Conservation (phyloP, 2,888 invertebrate species). For the Drosophila colorata region DNA sequence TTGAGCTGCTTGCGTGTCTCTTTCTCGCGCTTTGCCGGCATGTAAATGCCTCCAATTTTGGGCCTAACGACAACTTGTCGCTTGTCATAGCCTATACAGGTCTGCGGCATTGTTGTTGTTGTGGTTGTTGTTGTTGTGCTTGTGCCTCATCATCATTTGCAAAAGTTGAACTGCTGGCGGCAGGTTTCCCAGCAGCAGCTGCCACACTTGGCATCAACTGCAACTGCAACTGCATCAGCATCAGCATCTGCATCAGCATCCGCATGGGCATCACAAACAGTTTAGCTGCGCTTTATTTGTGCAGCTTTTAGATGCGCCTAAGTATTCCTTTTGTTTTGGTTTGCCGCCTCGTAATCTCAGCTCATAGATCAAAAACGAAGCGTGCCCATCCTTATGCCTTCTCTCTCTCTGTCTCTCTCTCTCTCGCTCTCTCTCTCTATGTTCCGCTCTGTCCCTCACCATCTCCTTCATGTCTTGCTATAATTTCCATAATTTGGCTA, state of each 20-base stretch:
- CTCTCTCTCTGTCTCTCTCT: slow-evolving; percentile 7
- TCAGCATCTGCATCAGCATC: slow-evolving; percentile 13
- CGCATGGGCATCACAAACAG: slow-evolving; percentile 30
- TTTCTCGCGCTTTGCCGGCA: slow-evolving; percentile 35
- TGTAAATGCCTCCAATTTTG: slow-evolving; percentile 79
- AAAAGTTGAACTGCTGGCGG: slow-evolving; percentile 53
- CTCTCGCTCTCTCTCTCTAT: background rate
- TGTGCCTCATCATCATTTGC: slow-evolving; percentile 79
- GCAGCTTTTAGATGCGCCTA: slow-evolving; percentile 67
- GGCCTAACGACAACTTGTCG: slow-evolving; percentile 78
- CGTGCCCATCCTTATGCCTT: slow-evolving; percentile 35
- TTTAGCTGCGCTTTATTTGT: slow-evolving; percentile 70
- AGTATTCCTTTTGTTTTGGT: slow-evolving; percentile 32
- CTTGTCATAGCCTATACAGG: slow-evolving; percentile 66
- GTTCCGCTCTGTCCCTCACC: background rate
- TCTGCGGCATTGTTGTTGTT: slow-evolving; percentile 33
- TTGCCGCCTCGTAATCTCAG: slow-evolving; percentile 70
- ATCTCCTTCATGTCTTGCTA: slow-evolving; percentile 19
- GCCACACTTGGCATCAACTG: slow-evolving; percentile 62
- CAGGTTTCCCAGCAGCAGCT: slow-evolving; percentile 55
- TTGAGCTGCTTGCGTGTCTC: slow-evolving; percentile 12
- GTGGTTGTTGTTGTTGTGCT: slow-evolving; percentile 23
- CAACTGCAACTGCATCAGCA: slow-evolving; percentile 17
- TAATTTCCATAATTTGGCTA: slow-evolving; percentile 63
- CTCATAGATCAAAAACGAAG: slow-evolving; percentile 73